phyloP scores from a whole-genome alignment of 2,797 vertebrate genomes.

The Labroides dimidiatus region DNA sequence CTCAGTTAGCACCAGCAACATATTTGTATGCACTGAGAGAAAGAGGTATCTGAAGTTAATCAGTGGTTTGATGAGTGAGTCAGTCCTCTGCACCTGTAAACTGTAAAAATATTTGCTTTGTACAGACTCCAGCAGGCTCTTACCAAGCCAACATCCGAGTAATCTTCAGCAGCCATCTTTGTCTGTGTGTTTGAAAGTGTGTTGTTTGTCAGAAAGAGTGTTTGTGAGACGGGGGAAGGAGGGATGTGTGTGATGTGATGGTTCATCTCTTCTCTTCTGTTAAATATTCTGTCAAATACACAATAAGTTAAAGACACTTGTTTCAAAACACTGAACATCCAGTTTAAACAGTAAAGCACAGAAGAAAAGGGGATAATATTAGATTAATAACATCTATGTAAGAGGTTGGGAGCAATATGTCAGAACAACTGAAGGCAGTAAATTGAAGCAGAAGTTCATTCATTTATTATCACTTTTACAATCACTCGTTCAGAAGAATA shows the following conservation, averaged over 20 bases:
- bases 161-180: too few relatives aligned
- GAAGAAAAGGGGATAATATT: conserved; percentile 21
- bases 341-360: background rate
- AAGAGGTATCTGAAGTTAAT: too few relatives aligned
- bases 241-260: background rate
- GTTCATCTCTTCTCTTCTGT: too few relatives aligned
- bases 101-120: too few relatives aligned
- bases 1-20: too few relatives aligned
- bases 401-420: conserved; percentile 28
- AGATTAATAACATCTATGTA: conserved; percentile 42
- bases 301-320: conserved; percentile 2
- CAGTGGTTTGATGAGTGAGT: too few relatives aligned
- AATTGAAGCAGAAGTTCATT: conserved; percentile 50
- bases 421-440: conserved; percentile 59
- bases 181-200: background rate
- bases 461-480: conserved; percentile 58
- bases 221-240: background rate
- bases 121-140: too few relatives aligned
- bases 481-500: conserved; percentile 29
- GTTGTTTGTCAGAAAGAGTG: background rate
- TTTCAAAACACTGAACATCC: background rate
- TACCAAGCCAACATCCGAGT: too few relatives aligned
- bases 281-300: conserved; percentile 7
- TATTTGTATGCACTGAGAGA: too few relatives aligned
- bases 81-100: background rate